Percentiles rank a stretch among this genome's conserved stretches.
Conservation (phyloP, 2,888 invertebrate genomes). For the Cerastis rubricosa region DNA sequence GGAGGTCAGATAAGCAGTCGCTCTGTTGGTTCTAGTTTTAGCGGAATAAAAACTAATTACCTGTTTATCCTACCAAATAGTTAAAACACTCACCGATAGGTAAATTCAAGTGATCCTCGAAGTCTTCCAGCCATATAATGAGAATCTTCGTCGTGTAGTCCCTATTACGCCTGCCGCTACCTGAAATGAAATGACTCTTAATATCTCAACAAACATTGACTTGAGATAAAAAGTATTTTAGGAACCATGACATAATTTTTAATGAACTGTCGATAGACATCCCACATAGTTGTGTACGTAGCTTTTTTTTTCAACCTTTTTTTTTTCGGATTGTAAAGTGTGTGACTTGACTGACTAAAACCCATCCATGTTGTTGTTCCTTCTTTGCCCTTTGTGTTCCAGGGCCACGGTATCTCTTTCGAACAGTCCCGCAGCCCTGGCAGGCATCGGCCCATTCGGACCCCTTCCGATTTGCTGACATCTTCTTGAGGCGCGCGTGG, state of each 20-base stretch:
- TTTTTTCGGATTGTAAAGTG: too few relatives aligned
- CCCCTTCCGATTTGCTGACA: too few relatives aligned
- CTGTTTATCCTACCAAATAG: neutral
- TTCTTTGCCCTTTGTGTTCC: too few relatives aligned
- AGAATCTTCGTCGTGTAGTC: conserved; percentile 94
- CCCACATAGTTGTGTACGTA: neutral
- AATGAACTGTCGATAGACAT: neutral
- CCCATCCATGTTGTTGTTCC: too few relatives aligned
- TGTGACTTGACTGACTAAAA: too few relatives aligned
- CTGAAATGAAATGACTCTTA: conserved; percentile 64
- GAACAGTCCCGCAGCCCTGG: too few relatives aligned
- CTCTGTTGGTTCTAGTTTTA: neutral
- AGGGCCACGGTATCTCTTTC: too few relatives aligned
- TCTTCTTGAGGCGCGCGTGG: too few relatives aligned
- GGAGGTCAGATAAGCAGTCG: too few relatives aligned
- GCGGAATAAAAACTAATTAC: neutral
- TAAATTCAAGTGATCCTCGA: conserved; percentile 97
- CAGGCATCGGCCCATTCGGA: too few relatives aligned
- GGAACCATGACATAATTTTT: neutral
- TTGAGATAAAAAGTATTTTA: neutral
- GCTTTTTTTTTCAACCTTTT: too few relatives aligned
- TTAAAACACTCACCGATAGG: conserved; percentile 93
- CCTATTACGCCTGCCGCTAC: conserved; percentile 88
- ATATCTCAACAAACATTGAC: neutral
- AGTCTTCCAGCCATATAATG: conserved; percentile 98